Conservation (phyloP, 2,888 invertebrate genomes). For the Eilema sororculum region DNA sequence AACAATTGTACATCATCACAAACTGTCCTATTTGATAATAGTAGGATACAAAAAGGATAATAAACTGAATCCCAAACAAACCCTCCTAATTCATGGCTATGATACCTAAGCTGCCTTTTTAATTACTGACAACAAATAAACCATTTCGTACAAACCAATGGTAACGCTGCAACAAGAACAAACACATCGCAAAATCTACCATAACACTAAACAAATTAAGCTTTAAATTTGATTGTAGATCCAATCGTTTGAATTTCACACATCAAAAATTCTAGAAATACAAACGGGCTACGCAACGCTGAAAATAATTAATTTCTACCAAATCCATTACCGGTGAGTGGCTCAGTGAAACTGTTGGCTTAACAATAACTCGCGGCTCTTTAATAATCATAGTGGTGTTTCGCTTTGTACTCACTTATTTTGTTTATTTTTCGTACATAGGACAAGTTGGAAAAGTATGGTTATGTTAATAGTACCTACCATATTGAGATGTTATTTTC, state of each 20-base stretch:
- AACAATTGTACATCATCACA: too few relatives aligned
- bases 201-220: slow-evolving; percentile 33
- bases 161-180: slow-evolving; percentile 29
- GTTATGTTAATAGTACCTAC: too few relatives aligned
- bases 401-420: slow-evolving; percentile 14
- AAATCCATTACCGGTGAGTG: slow-evolving; percentile 76
- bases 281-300: slow-evolving; percentile 56
- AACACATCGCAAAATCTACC: slow-evolving; percentile 39
- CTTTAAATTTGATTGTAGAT: slow-evolving; percentile 30
- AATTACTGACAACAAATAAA: slow-evolving; percentile 33
- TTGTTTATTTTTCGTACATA: slow-evolving; percentile 24
- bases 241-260: slow-evolving; percentile 63
- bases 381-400: slow-evolving; percentile 47
- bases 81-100: not conserved
- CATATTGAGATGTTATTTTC: too few relatives aligned
- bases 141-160: slow-evolving; percentile 30
- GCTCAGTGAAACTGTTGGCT: slow-evolving; percentile 65
- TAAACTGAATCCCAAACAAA: not conserved
- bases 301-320: slow-evolving; percentile 78
- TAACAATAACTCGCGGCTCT: slow-evolving; percentile 59
- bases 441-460: not conserved
- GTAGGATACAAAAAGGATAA: not conserved
- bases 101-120: slow-evolving; percentile 11
- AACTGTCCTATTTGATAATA: too few relatives aligned
- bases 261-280: slow-evolving; percentile 71